Conservation (phyloP, 2,888 invertebrate species). For the Nowickia ferox region DNA sequence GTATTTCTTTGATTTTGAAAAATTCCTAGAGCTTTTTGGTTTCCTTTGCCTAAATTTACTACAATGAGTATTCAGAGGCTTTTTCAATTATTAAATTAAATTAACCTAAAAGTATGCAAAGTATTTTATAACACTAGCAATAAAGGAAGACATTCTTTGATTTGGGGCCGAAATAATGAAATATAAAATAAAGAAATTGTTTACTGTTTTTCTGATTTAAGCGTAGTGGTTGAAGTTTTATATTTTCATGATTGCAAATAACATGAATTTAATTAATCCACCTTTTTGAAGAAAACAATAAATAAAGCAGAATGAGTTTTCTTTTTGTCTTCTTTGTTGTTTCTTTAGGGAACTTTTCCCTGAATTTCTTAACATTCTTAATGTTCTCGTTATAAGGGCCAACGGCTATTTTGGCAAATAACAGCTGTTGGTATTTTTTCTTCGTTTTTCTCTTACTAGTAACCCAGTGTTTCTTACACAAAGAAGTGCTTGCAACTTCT, state of each 20-base stretch:
- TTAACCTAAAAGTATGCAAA: constrained; percentile 48
- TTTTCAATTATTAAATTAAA: constrained; percentile 34
- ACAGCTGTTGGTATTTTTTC: constrained; percentile 49
- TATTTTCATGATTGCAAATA: constrained; percentile 55
- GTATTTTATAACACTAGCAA: constrained; percentile 22
- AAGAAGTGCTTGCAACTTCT: constrained; percentile 15
- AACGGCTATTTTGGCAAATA: constrained; percentile 35
- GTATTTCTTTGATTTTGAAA: constrained; percentile 24
- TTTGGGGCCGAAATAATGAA: constrained; percentile 27
- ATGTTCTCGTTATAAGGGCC: constrained; percentile 26
- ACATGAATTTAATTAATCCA: constrained; percentile 68
- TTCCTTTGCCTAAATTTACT: not conserved
- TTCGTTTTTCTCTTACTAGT: not conserved
- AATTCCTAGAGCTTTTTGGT: constrained; percentile 10
- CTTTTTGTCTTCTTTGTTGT: constrained; percentile 3
- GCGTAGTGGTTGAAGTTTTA: constrained; percentile 32
- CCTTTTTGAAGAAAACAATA: constrained; percentile 11
- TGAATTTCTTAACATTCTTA: constrained; percentile 25
- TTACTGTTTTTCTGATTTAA: constrained; percentile 7
- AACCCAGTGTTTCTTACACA: constrained; percentile 33
- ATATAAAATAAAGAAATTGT: constrained; percentile 24
- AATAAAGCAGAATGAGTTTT: not conserved
- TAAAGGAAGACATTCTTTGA: constrained; percentile 9
- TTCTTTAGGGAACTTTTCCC: not conserved
- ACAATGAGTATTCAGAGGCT: not conserved